Base-by-base conservation (phyloP, 2,888 invertebrate genomes). In the Andrena haemorrhoa region DNA sequence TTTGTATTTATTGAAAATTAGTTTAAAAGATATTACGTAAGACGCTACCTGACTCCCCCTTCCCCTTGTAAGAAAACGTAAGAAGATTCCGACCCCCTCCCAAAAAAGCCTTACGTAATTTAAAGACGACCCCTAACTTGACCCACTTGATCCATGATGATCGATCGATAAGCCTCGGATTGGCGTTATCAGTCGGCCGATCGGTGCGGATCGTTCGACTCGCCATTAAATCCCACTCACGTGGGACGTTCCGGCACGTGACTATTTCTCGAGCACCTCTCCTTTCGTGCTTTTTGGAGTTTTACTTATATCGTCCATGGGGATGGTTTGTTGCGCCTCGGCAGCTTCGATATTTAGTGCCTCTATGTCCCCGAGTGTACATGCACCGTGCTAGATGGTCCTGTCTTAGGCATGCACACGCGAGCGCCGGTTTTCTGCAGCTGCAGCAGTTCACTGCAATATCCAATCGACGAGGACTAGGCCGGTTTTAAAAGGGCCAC, bases 391-490 rank as follows among this genome's bases (percentile, higher is more conserved):
- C 23, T 23, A 61, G 26, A 16, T n/a, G 49, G 29, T 12, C 60
- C 31, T 20, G 72, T 51, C 71, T 75, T 71, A 61, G 26, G 75
- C 56, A 72, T 75, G 68, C 68, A 53, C 61, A 75, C 71, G 74
- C 83, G 69, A 71, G 51, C 68, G 26, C 41, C 72, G 26, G 29
- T 83, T 75, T 79, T 79, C 69, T 64, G 83, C 80, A 76, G 73
- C 61, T 41, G 71, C 77, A 85, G 84, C 86, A 83, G 73, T 84
- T 82, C 80, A 83, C 86, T 83, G 82, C 87, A 87, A 89, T 90
- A 90, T 89, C 89, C 83, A 80, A 87, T 85, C 86, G 82, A 84
- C 86, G 83, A 88, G 87, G 89, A 88, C 89, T 89, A 90, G 16
- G 12, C 87, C 10, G 68, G 61, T 31, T 65, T 91, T 86, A 90